Conservation (phyloP, 2,797 vertebrate genomes). For the Eurystomus glaucurus region DNA sequence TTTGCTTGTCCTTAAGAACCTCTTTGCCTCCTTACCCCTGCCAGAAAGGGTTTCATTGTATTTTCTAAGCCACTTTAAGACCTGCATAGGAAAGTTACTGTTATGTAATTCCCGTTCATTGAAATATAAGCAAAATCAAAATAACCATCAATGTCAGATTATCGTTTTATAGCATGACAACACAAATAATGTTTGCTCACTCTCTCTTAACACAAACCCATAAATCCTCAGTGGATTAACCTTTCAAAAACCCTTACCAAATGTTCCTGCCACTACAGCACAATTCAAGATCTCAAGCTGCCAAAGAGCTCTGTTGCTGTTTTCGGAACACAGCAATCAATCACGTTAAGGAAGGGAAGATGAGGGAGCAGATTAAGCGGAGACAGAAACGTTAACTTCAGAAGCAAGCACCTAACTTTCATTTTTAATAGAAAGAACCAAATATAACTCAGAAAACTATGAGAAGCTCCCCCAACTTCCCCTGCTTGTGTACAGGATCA, state of each 20-base stretch:
- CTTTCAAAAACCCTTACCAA: slow-evolving; percentile 71
- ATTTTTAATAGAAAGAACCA: background rate
- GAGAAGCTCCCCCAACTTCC: background rate
- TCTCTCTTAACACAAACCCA: slow-evolving; percentile 43
- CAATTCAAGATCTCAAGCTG: slow-evolving; percentile 74
- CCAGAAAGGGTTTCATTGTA: background rate
- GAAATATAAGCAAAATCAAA: slow-evolving; percentile 72
- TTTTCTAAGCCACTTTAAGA: background rate
- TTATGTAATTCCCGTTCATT: slow-evolving; percentile 45
- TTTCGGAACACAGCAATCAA: slow-evolving; percentile 69
- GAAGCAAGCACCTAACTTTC: slow-evolving; percentile 12
- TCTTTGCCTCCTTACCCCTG: background rate
- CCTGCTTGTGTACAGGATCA: background rate
- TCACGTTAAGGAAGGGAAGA: slow-evolving; percentile 63
- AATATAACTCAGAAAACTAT: background rate
- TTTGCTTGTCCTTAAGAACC: slow-evolving; percentile 18
- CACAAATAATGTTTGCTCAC: slow-evolving; percentile 65
- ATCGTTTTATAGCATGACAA: slow-evolving; percentile 62
- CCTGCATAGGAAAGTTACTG: slow-evolving; percentile 8
- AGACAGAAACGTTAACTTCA: slow-evolving; percentile 43
- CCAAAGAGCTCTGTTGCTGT: slow-evolving; percentile 62
- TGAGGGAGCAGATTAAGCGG: slow-evolving; percentile 60
- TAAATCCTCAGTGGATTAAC: slow-evolving; percentile 74
- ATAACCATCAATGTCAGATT: slow-evolving; percentile 74
- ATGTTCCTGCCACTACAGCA: slow-evolving; percentile 69